These are phyloP conservation scores for Spilarctia lutea DNA, from an alignment of 2,888 invertebrate species.

Conservation along the genomic window DNA sequence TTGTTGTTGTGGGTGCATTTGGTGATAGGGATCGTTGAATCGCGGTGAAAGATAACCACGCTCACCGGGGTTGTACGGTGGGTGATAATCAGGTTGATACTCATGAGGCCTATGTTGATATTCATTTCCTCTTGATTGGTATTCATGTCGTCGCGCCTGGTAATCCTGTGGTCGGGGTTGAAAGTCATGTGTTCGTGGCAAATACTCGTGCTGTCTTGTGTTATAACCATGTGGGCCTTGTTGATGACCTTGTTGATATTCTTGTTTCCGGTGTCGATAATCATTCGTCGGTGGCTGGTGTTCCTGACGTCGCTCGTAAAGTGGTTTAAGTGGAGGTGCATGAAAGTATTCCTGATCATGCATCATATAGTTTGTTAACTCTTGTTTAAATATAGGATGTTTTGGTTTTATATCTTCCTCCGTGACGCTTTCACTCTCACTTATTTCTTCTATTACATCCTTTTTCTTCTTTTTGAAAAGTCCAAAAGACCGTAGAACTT, in stretches of 20 bases:
- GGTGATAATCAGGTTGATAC: conserved; percentile 43
- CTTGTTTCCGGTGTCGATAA: conserved; percentile 18
- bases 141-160: conserved; percentile 9
- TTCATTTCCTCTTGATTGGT: conserved; percentile 6
- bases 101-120: conserved; percentile 28
- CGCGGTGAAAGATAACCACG: conserved; percentile 32
- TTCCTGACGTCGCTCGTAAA: conserved; percentile 30
- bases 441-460: conserved; percentile 68
- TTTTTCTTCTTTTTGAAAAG: conserved; percentile 70
- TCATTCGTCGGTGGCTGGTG: not conserved
- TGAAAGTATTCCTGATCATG: conserved; percentile 68
- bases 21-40: conserved; percentile 31
- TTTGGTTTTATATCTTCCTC: conserved; percentile 57
- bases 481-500: conserved; percentile 65
- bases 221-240: conserved; percentile 34
- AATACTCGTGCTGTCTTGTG: conserved; percentile 14
- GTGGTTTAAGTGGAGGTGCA: conserved; percentile 57
- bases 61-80: conserved; percentile 45
- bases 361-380: conserved; percentile 72
- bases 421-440: conserved; percentile 67
- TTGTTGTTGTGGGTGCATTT: conserved; percentile 15
- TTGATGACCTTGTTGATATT: conserved; percentile 17
- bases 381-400: conserved; percentile 65
- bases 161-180: conserved; percentile 5
- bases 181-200: not conserved